A percentile compares a stretch with the other conserved stretches of the same genome.
Conservation (phyloP, 2,888 invertebrate species). For the Meliscaeva auricollis region DNA sequence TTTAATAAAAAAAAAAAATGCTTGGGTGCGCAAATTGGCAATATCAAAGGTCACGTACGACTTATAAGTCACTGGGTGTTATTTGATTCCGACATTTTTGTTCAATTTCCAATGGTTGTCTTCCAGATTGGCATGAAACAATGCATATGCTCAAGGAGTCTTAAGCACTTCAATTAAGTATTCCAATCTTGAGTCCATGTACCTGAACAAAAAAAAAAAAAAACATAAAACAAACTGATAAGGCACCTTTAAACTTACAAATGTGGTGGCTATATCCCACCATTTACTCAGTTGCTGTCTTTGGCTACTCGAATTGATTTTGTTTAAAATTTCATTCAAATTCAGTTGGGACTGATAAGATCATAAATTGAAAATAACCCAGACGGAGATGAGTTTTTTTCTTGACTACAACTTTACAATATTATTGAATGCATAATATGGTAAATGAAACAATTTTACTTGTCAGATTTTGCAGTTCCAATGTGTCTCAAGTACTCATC, state of each 20-base stretch:
- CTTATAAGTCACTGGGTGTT: conserved; percentile 73
- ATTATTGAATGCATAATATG: conserved; percentile 32
- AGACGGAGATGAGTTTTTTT: conserved; percentile 48
- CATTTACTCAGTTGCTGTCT: neutral
- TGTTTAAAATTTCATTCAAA: conserved; percentile 61
- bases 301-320: neutral
- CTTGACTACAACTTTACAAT: conserved; percentile 17
- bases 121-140: conserved; percentile 34
- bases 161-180: conserved; percentile 32
- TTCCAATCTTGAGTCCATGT: conserved; percentile 50
- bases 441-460: conserved; percentile 22
- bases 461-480: conserved; percentile 12
- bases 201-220: conserved; percentile 12
- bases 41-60: conserved; percentile 63
- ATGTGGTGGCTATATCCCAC: neutral
- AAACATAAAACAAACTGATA: conserved; percentile 47
- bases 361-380: conserved; percentile 58
- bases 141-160: conserved; percentile 6
- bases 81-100: conserved; percentile 71
- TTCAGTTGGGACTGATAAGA: conserved; percentile 55
- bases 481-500: neutral
- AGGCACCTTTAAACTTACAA: neutral
- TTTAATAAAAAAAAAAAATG: neutral
- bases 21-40: conserved; percentile 64
- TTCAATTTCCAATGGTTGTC: conserved; percentile 53